Conservation (phyloP, 37 sponge, comb jelly and placozoan genomes). For the Mnemiopsis leidyi region DNA sequence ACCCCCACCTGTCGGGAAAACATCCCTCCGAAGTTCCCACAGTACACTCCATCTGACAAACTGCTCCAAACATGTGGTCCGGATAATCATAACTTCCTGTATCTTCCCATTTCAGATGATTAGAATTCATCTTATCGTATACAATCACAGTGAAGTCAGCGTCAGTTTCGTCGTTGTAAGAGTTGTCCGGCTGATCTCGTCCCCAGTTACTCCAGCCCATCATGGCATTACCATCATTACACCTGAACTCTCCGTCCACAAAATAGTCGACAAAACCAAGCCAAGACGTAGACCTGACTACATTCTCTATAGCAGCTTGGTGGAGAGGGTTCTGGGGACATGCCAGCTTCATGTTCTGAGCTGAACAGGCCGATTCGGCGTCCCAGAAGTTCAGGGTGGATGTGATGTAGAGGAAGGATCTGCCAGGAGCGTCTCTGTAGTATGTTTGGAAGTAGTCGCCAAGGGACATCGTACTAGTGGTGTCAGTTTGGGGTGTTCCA, state of each 20-base stretch:
- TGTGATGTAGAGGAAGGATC: background rate
- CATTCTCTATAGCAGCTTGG: background rate
- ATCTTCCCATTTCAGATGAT: background rate
- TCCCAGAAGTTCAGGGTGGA: background rate
- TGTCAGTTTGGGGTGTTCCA: background rate
- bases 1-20: background rate
- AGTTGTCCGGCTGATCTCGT: background rate
- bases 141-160: background rate
- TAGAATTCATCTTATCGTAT: background rate
- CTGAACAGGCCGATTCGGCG: background rate
- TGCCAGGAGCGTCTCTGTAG: background rate
- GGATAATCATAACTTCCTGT: background rate
- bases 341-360: background rate
- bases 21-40: background rate
- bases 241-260: background rate
- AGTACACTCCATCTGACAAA: background rate
- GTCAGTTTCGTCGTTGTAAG: background rate
- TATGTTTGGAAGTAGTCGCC: background rate
- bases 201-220: background rate
- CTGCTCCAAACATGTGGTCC: background rate
- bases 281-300: background rate
- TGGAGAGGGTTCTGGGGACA: conserved; percentile 12
- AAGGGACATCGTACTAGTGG: background rate
- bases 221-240: background rate
- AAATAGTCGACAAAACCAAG: background rate